Evolutionary conservation across 64 coral and sea anemone species (phyloP), one percentile per base, ranked within the genome.

Genomic region (Dendrophyllia cribrosa): DNA sequence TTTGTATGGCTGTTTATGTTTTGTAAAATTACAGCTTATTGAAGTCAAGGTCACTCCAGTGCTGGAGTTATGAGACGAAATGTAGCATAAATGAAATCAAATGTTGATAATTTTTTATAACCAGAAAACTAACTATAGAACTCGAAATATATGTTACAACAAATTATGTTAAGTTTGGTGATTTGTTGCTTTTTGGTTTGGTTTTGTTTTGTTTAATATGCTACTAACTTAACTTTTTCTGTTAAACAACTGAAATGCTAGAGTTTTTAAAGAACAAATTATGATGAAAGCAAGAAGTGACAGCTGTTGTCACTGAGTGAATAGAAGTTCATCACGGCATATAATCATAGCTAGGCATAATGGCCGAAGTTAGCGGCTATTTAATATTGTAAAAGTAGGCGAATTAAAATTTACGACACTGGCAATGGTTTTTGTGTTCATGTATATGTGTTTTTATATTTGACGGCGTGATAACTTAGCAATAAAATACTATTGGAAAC

Each of bases 21-120:
- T 24, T 72, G 70, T 72, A 4, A 72, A 72, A 72, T 72, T 72
- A 46, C 70, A 45, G 43, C 70, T 16, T 73, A 16, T 73, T 73
- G 4, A 56, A 12, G 3, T 56, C 53, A 12, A 9, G 12, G 53
- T 1, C 7, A 12, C 12, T 9, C 12, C 53, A 56, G 53, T 12
- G 53, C 3, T 56, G 53, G 53, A 56, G 53, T 56, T 56, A 56
- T 56, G 3, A 34, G 34, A 12, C 12, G 53, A 56, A 56, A 56
- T 56, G 12, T 12, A 56, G 5, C 53, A 56, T 12, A 7, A 56
- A 9, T 9, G 12, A 75, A n/a, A 51, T 20, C 4, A 75, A 50
- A n/a, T 48, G n/a, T 50, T 15, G 47, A 75, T 14, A 50, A 50
- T 75, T 75, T 64, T 69, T 75, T 75, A 49, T 50, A 20, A 20